Conservation (phyloP, 2,888 invertebrate genomes). For the Tribolium freemani region DNA sequence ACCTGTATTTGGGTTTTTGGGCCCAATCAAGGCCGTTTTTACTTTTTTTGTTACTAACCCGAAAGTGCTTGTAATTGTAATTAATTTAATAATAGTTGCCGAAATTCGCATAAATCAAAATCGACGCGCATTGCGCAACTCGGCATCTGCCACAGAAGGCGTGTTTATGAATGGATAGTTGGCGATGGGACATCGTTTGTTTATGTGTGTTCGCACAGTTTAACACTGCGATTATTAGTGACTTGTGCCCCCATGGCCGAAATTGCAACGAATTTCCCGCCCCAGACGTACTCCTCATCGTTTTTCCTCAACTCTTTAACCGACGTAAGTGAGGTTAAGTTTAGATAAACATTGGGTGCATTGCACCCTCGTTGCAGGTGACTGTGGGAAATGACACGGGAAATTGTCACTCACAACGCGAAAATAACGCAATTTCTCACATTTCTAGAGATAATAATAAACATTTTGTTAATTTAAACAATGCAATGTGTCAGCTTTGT, state of each 20-base stretch:
- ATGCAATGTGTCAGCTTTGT: slow-evolving; percentile 14
- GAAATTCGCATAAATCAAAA: not conserved
- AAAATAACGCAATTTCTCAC: not conserved
- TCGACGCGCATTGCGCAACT: slow-evolving; percentile 19
- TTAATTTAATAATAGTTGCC: not conserved
- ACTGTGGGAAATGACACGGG: not conserved
- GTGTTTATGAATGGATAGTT: slow-evolving; percentile 39
- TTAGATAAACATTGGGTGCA: slow-evolving; percentile 29
- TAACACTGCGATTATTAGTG: not conserved
- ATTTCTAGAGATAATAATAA: slow-evolving; percentile 11
- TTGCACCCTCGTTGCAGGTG: slow-evolving; percentile 8
- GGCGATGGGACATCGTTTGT: slow-evolving; percentile 29
- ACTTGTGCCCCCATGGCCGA: slow-evolving; percentile 31
- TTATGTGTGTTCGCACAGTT: slow-evolving; percentile 6
- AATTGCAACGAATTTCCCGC: slow-evolving; percentile 63
- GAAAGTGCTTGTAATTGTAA: not conserved
- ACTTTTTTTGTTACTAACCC: not conserved
- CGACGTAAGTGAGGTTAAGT: slow-evolving; percentile 60
- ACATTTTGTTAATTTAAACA: slow-evolving; percentile 1
- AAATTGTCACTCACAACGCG: not conserved
- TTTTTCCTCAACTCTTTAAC: slow-evolving; percentile 62
- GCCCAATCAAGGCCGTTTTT: not conserved
- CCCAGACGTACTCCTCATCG: slow-evolving; percentile 66
- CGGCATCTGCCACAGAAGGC: slow-evolving; percentile 30
- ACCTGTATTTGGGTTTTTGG: not conserved